A percentile compares a stretch with the other conserved stretches of the same genome.
Conservation (phyloP, 2,797 vertebrate species). For the Sarcoramphus papa region DNA sequence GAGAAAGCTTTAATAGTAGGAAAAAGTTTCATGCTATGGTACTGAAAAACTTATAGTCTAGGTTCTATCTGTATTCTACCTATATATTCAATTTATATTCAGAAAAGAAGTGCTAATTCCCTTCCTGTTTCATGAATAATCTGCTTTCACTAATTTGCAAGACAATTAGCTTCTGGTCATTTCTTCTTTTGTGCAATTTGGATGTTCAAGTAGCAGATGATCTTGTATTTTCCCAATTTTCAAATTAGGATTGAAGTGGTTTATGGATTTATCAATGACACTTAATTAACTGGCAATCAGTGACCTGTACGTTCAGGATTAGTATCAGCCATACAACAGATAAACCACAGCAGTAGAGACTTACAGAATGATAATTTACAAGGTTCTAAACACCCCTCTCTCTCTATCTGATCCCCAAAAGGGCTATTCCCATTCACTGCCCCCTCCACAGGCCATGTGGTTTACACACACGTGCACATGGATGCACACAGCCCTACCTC, state of each 20-base stretch:
- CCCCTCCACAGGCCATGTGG: background rate
- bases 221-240: background rate
- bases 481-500: fast-evolving
- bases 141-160: background rate
- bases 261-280: constrained; percentile 14
- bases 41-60: background rate
- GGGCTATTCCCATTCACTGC: background rate
- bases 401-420: background rate
- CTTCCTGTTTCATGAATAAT: background rate
- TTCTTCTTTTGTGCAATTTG: background rate
- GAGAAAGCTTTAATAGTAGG: background rate
- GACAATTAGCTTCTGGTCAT: background rate
- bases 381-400: background rate
- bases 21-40: background rate
- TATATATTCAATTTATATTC: background rate
- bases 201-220: background rate
- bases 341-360: background rate
- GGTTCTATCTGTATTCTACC: background rate
- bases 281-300: background rate
- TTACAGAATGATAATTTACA: background rate
- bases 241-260: background rate
- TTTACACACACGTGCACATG: background rate
- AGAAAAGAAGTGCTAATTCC: background rate
- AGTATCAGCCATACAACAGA: background rate
- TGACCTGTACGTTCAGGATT: background rate